A percentile compares a stretch with the other conserved stretches of the same genome.
phyloP scores from a whole-genome alignment of 2,888 invertebrate species.

The Eupsilia transversa region DNA sequence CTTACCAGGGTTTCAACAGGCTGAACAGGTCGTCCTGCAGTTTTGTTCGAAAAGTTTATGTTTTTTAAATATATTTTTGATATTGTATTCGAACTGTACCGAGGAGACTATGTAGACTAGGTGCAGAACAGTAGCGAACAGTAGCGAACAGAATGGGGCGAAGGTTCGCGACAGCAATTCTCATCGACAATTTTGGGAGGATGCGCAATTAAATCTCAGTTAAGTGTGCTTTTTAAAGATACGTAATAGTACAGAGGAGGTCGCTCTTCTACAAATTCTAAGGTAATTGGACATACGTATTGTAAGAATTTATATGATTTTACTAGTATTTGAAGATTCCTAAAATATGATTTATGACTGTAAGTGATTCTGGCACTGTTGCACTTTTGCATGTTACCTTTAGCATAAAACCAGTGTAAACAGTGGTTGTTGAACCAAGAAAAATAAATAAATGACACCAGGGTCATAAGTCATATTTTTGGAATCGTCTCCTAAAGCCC shows the following conservation, averaged over 20 bases:
- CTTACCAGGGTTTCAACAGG: neutral
- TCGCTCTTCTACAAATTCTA: neutral
- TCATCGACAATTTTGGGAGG: neutral
- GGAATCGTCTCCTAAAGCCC: no score
- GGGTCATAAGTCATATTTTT: no score
- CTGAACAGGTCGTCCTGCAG: neutral
- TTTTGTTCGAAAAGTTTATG: neutral
- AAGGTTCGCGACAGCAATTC: conserved; percentile 10
- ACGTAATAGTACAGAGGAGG: neutral
- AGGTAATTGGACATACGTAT: no score
- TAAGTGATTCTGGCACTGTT: no score
- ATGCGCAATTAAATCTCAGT: neutral
- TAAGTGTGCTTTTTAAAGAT: neutral
- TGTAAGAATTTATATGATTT: no score
- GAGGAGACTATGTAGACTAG: neutral
- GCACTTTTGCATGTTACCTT: no score
- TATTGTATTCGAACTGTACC: neutral
- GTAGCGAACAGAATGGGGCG: neutral
- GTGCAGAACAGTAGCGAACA: neutral
- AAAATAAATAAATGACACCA: no score
- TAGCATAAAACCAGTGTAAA: no score
- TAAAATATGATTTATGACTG: no score
- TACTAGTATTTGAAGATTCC: no score
- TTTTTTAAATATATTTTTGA: neutral
- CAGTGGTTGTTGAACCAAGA: no score